A percentile compares a stretch with the other conserved stretches of the same genome.
phyloP scores from a whole-genome alignment of 2,888 invertebrate species.

The Polietes domitor region DNA sequence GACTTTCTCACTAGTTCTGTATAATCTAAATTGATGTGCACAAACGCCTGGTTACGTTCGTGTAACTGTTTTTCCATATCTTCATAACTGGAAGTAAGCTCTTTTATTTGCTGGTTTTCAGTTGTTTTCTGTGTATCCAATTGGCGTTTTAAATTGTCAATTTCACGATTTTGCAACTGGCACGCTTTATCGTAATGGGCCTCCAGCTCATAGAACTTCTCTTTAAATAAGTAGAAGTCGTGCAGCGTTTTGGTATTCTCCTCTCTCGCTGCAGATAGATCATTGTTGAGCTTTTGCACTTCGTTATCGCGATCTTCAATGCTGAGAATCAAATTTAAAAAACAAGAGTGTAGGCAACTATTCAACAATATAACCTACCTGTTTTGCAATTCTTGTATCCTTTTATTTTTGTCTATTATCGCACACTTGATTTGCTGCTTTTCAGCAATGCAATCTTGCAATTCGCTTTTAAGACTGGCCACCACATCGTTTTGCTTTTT shows the following conservation, averaged over 20 bases:
- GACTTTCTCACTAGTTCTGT: slow-evolving; percentile 16
- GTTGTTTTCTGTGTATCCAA: slow-evolving; percentile 28
- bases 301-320: slow-evolving; percentile 56
- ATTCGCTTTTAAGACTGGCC: slow-evolving; percentile 18
- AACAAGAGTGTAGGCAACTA: neutral
- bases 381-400: slow-evolving; percentile 54
- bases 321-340: slow-evolving; percentile 26
- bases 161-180: slow-evolving; percentile 38
- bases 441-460: slow-evolving; percentile 39
- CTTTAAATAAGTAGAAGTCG: slow-evolving; percentile 51
- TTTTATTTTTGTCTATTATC: slow-evolving; percentile 50
- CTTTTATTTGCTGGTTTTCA: slow-evolving; percentile 40
- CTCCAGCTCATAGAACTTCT: slow-evolving; percentile 64
- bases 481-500: slow-evolving; percentile 44
- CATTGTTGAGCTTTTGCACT: slow-evolving; percentile 39
- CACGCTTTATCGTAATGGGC: slow-evolving; percentile 52
- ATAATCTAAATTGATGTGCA: slow-evolving; percentile 9
- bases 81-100: slow-evolving; percentile 25
- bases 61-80: slow-evolving; percentile 45
- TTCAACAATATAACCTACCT: slow-evolving; percentile 46
- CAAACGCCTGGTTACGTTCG: neutral
- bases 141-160: slow-evolving; percentile 27
- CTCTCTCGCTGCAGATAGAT: slow-evolving; percentile 32
- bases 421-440: slow-evolving; percentile 21
- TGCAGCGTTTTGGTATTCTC: slow-evolving; percentile 43